Conservation (phyloP, 2,888 invertebrate species). For the Ypsolopha sequella region DNA sequence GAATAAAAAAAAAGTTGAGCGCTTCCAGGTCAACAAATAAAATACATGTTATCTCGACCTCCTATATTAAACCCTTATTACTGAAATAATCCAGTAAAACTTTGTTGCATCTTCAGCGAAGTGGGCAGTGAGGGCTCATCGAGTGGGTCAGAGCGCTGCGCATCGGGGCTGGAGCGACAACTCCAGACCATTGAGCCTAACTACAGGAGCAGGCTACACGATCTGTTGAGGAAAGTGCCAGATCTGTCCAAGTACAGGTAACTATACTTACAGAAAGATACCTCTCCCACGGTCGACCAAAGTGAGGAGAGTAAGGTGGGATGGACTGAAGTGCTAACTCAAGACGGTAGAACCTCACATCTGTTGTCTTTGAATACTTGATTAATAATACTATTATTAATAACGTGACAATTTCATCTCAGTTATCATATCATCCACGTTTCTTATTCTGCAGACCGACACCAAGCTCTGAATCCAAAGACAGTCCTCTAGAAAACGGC, state of each 20-base stretch:
- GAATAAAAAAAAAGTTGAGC: no score
- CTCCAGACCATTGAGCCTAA: conserved; percentile 48
- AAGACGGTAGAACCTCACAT: neutral
- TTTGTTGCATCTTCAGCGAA: conserved; percentile 4
- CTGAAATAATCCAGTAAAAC: no score
- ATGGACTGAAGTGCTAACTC: neutral
- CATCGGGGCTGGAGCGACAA: conserved; percentile 36
- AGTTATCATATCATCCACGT: neutral
- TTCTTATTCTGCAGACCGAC: conserved; percentile 26
- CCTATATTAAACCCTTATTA: no score
- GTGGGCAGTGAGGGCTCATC: conserved; percentile 24
- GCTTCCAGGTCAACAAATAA: no score
- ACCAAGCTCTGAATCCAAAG: conserved; percentile 33
- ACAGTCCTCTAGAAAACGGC: conserved; percentile 12
- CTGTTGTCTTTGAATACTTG: neutral
- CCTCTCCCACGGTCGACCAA: neutral
- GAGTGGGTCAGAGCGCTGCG: conserved; percentile 27
- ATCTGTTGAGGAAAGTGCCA: conserved; percentile 19
- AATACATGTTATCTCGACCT: no score
- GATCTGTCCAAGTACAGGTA: conserved; percentile 10
- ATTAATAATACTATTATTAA: neutral
- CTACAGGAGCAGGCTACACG: conserved; percentile 35
- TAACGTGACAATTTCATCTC: neutral
- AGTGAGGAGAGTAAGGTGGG: neutral
- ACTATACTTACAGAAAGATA: no score